Evolutionary conservation across 2,113 vertebrate genomes (phyloP).

Genomic region (Crotalus viridis): DNA sequence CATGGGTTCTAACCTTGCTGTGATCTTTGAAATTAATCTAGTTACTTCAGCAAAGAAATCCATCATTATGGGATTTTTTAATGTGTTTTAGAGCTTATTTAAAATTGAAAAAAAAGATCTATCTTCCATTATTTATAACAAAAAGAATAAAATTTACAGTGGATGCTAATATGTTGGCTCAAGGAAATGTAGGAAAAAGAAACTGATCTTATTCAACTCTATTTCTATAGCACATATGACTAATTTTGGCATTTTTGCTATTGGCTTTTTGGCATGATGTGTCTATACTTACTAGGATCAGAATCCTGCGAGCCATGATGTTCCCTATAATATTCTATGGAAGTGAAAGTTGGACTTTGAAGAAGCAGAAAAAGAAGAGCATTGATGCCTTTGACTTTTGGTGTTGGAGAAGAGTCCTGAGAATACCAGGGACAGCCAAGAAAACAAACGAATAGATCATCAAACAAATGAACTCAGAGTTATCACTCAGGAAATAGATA

Average conservation of each 20-base stretch:
- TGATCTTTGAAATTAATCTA: slow-evolving; percentile 40
- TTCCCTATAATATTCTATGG: not conserved
- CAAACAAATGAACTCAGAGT: no score
- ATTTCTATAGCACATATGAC: not conserved
- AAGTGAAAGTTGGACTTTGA: not conserved
- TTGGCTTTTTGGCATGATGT: not conserved
- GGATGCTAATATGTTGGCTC: not conserved
- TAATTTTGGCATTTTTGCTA: not conserved
- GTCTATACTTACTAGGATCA: not conserved
- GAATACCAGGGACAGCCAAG: not conserved
- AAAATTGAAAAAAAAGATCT: slow-evolving; percentile 7
- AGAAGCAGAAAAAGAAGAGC: not conserved
- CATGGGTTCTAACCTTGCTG: slow-evolving; percentile 49
- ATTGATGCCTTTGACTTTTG: not conserved
- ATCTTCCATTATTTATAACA: not conserved
- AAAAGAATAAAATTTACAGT: not conserved
- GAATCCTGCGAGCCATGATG: not conserved
- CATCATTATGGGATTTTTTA: not conserved
- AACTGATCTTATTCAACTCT: not conserved
- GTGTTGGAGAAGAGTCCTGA: not conserved
- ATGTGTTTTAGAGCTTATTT: slow-evolving; percentile 14
- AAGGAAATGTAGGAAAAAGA: not conserved
- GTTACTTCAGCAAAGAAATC: slow-evolving; percentile 35
- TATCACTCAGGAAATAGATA: no score
- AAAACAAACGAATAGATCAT: not conserved